phyloP scores from a whole-genome alignment of 1,140 invertebrate genomes.

The Chionoecetes opilio region DNA sequence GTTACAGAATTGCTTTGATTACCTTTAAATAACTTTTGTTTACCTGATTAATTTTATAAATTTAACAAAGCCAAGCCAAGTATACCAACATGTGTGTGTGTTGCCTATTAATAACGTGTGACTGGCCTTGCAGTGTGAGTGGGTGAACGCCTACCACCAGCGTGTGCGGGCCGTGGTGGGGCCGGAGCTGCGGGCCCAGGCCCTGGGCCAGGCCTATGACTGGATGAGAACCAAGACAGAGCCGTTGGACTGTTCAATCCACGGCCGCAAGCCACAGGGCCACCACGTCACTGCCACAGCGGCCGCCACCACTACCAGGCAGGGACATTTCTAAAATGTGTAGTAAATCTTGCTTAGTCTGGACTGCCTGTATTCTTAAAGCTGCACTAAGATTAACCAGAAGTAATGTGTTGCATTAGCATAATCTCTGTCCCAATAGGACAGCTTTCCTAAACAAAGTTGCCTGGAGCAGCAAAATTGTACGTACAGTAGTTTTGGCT shows the following conservation, averaged over 20 bases:
- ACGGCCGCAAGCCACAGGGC: too few relatives aligned
- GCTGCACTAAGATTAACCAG: background rate
- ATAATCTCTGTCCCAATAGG: too few relatives aligned
- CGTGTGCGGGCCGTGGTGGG: constrained; percentile 89
- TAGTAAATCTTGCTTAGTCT: background rate
- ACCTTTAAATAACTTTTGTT: background rate
- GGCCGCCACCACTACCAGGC: background rate
- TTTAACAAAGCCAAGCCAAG: background rate
- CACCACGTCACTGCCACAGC: background rate
- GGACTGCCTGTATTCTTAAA: background rate
- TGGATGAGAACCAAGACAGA: constrained; percentile 93
- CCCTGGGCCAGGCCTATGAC: constrained; percentile 88
- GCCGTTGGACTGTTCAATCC: constrained; percentile 82
- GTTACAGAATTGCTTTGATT: background rate
- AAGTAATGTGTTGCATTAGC: too few relatives aligned
- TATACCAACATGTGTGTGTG: background rate
- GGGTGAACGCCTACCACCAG: constrained; percentile 92
- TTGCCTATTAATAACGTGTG: background rate
- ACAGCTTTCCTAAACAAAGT: too few relatives aligned
- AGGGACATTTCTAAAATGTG: background rate
- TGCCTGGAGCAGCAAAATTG: too few relatives aligned
- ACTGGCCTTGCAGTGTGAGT: constrained; percentile 86
- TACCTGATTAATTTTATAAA: background rate
- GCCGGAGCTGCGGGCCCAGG: constrained; percentile 88
- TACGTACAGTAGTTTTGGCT: too few relatives aligned